phyloP scores from a whole-genome alignment of 1,140 invertebrate genomes.

The Drosophila repletoides region DNA sequence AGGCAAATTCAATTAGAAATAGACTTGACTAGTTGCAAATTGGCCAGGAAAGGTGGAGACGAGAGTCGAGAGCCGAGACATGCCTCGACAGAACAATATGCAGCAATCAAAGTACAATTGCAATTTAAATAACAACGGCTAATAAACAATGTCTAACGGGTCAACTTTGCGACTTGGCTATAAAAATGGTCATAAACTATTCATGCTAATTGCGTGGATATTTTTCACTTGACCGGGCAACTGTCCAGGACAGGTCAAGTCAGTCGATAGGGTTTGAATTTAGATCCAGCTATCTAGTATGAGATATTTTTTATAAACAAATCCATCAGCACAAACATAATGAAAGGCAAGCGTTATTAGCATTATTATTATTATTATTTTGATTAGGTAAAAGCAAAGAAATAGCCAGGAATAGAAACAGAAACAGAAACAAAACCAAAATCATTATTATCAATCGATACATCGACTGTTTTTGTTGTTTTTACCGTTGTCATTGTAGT shows the following conservation, averaged over 20 bases:
- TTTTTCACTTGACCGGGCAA: constrained; percentile 54
- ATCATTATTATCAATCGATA: constrained; percentile 67
- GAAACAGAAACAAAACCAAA: constrained; percentile 10
- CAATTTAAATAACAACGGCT: constrained; percentile 26
- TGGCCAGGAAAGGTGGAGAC: neutral
- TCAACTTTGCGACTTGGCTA: constrained; percentile 41
- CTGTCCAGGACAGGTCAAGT: neutral
- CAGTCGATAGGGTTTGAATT: neutral
- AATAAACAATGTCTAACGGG: constrained; percentile 51
- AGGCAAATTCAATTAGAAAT: constrained; percentile 38
- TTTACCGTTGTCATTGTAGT: neutral
- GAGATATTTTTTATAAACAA: constrained; percentile 26
- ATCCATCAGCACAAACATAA: constrained; percentile 48
- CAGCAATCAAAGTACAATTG: constrained; percentile 53
- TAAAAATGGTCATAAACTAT: constrained; percentile 66
- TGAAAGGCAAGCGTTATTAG: constrained; percentile 7
- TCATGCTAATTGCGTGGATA: constrained; percentile 73
- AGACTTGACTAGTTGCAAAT: constrained; percentile 6
- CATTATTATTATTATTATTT: constrained; percentile 32
- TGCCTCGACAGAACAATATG: constrained; percentile 34
- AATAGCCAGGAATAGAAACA: neutral
- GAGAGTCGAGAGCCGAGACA: neutral
- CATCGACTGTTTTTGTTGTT: constrained; percentile 34
- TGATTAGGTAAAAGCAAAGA: constrained; percentile 22
- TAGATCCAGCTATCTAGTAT: too few relatives aligned